A percentile compares a stretch with the other conserved stretches of the same genome.
Evolutionary conservation across 2,888 invertebrate species (phyloP).

Genomic region (Nomada flava): DNA sequence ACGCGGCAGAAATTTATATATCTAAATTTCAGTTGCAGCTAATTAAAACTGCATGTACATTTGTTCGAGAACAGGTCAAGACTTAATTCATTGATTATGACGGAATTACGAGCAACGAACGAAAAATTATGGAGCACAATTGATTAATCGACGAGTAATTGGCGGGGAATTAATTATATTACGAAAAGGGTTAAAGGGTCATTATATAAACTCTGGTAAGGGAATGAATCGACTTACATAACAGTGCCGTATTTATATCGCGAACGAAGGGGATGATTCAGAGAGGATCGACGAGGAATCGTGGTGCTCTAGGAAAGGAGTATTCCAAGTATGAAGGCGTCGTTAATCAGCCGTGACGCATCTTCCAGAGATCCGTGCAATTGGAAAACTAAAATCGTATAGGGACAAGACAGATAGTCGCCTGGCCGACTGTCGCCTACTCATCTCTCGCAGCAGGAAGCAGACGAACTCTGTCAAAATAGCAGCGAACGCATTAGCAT

Average conservation of each 20-base stretch:
- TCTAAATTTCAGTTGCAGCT: too few relatives aligned
- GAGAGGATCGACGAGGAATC: slow-evolving; percentile 25
- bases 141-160: too few relatives aligned
- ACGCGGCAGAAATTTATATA: too few relatives aligned
- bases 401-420: slow-evolving; percentile 39
- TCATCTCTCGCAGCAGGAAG: slow-evolving; percentile 44
- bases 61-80: too few relatives aligned
- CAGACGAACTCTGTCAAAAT: slow-evolving; percentile 38
- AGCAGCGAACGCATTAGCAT: slow-evolving; percentile 41
- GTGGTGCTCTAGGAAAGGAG: slow-evolving; percentile 16
- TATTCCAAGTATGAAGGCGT: slow-evolving; percentile 61
- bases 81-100: too few relatives aligned
- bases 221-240: slow-evolving; percentile 16
- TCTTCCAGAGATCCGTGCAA: slow-evolving; percentile 56
- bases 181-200: too few relatives aligned
- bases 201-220: background rate
- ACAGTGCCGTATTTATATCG: slow-evolving; percentile 21
- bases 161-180: too few relatives aligned
- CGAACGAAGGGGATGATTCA: slow-evolving; percentile 41
- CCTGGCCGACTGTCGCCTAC: slow-evolving; percentile 36
- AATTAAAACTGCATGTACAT: too few relatives aligned
- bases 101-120: too few relatives aligned
- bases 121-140: too few relatives aligned
- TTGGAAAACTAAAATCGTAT: slow-evolving; percentile 59
- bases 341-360: slow-evolving; percentile 59